These are phyloP conservation scores for Pristionchus japonicus DNA, from an alignment of 2,888 invertebrate genomes.

Conservation along the genomic window DNA sequence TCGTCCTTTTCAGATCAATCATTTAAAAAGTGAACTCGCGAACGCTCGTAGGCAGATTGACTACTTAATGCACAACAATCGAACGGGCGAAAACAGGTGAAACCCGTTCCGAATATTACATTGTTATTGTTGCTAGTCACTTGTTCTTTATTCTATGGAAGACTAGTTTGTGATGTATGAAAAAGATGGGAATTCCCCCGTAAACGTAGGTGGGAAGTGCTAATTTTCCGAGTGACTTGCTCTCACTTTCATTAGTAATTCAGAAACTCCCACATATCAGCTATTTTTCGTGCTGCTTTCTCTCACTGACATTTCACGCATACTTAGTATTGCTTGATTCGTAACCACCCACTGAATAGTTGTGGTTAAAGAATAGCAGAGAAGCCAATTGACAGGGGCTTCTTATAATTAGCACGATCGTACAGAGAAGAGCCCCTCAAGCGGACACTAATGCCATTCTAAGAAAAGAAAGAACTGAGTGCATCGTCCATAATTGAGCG, in stretches of 20 bases:
- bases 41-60: conserved; percentile 46
- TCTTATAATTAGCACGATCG: not conserved
- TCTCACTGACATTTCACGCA: not conserved
- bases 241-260: not conserved
- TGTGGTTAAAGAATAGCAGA: not conserved
- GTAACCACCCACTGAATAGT: not conserved
- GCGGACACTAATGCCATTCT: not conserved
- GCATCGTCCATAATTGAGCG: not conserved
- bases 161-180: not conserved
- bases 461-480: not conserved
- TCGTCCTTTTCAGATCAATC: conserved; percentile 44
- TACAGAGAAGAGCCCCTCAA: not conserved
- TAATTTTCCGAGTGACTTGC: not conserved
- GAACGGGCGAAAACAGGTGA: not conserved
- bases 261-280: not conserved
- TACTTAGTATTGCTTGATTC: not conserved
- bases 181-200: not conserved
- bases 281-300: not conserved
- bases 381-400: not conserved
- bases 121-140: not conserved
- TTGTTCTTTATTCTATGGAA: not conserved
- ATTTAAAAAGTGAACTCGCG: conserved; percentile 45
- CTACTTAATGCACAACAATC: conserved; percentile 2
- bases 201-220: not conserved
- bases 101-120: not conserved